phyloP scores from a whole-genome alignment of 2,888 invertebrate genomes.

The Chaetogeoica ovagalla region DNA sequence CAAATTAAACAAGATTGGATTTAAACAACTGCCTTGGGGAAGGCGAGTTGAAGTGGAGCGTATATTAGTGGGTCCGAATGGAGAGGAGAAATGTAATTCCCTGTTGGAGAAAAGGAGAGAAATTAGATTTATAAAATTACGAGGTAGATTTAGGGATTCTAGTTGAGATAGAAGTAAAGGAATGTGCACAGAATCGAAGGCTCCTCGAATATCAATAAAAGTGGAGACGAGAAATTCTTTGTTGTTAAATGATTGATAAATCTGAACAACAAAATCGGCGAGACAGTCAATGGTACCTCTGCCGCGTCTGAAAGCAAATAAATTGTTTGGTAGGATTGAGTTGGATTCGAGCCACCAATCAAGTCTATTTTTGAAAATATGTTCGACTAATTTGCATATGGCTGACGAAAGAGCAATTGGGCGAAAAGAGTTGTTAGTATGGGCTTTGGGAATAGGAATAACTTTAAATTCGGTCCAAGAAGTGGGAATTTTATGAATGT shows the following conservation, averaged over 20 bases:
- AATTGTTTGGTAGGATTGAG: no score
- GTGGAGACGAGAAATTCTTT: background rate
- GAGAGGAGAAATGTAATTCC: background rate
- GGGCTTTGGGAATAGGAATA: constrained; percentile 6
- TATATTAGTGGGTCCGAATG: background rate
- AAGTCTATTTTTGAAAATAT: no score
- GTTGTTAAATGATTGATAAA: background rate
- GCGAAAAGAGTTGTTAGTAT: background rate
- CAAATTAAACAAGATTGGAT: background rate
- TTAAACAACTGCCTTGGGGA: background rate
- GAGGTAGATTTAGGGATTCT: no score
- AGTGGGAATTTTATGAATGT: background rate
- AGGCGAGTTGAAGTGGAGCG: background rate
- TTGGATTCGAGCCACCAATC: no score
- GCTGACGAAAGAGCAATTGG: background rate
- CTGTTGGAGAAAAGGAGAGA: background rate
- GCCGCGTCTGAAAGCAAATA: no score
- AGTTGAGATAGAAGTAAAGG: background rate
- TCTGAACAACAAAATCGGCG: background rate
- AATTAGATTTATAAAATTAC: background rate
- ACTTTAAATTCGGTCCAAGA: background rate
- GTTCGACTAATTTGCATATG: background rate
- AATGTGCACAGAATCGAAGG: background rate
- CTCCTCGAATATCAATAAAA: background rate
- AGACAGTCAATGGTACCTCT: no score